Evolutionary conservation across 2,888 invertebrate species (phyloP).

Genomic region (Trichopoda pennipes): DNA sequence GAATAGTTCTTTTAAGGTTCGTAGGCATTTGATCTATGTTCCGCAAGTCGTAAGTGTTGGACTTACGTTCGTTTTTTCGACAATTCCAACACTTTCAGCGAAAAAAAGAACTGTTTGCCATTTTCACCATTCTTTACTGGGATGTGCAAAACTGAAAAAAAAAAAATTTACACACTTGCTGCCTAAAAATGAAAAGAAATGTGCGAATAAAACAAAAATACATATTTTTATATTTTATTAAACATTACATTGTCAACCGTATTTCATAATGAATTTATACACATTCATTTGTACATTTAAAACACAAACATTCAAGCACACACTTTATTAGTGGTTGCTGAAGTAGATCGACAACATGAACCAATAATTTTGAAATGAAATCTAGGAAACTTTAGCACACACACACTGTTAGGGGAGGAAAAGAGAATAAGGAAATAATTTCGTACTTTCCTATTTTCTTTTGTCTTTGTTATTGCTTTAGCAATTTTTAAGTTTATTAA

Average conservation of each 20-base stretch:
- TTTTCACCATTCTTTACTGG: too few species aligned
- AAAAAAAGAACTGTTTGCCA: too few species aligned
- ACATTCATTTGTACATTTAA: constrained; percentile 5
- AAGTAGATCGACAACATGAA: not conserved
- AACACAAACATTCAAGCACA: not conserved
- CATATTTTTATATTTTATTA: constrained; percentile 43
- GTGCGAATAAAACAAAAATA: not conserved
- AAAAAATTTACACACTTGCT: constrained; percentile 28
- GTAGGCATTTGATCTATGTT: too few species aligned
- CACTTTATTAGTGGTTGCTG: constrained; percentile 7
- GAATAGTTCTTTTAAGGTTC: too few species aligned
- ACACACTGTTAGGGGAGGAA: constrained; percentile 15
- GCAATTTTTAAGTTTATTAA: constrained; percentile 58
- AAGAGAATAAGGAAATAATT: constrained; percentile 26
- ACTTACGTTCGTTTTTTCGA: too few species aligned
- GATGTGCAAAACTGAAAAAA: constrained; percentile 13
- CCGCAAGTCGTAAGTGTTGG: too few species aligned
- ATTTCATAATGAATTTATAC: constrained; percentile 11
- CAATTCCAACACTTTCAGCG: too few species aligned
- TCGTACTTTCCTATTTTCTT: constrained; percentile 2
- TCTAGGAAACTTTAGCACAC: constrained; percentile 11
- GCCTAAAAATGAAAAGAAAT: not conserved
- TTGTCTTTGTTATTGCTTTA: constrained; percentile 29
- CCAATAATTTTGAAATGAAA: not conserved
- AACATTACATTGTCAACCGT: constrained; percentile 36